phyloP scores from a whole-genome alignment of 2,888 invertebrate species.

The Cerastis leucographa region DNA sequence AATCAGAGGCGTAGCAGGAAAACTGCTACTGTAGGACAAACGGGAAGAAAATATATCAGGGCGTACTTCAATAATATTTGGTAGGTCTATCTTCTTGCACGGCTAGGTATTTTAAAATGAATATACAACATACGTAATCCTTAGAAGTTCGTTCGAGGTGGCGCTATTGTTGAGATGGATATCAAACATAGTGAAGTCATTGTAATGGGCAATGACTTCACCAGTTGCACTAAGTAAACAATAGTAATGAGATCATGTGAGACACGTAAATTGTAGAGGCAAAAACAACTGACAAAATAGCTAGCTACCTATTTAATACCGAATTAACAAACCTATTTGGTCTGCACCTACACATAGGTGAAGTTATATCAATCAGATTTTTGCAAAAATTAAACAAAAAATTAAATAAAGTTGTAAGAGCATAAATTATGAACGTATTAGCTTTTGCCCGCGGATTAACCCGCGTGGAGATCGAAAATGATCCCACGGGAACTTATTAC shows the following conservation, averaged over 20 bases:
- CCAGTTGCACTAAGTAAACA: conserved; percentile 11
- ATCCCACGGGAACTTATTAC: background rate
- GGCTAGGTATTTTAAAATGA: background rate
- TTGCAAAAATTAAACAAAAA: background rate
- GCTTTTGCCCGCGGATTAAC: background rate
- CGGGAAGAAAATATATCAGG: background rate
- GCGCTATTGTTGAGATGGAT: conserved; percentile 13
- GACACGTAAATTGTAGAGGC: background rate
- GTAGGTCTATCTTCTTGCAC: background rate
- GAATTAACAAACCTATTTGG: background rate
- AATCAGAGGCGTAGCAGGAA: conserved; percentile 1
- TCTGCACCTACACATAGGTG: background rate
- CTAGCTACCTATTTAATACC: background rate
- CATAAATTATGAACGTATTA: conserved; percentile 4
- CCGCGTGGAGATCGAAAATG: background rate
- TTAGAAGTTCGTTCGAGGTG: background rate
- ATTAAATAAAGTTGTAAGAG: conserved; percentile 19
- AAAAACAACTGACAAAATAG: background rate
- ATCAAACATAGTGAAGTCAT: conserved; percentile 5
- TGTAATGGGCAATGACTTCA: too few species aligned
- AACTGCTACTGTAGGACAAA: conserved; percentile 16
- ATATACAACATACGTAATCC: background rate
- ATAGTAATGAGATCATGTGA: conserved; percentile 29
- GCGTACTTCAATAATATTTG: conserved; percentile 7
- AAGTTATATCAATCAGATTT: background rate